Evolutionary conservation across 1,140 invertebrate species (phyloP).

Genomic region (Odontomachus brunneus): DNA sequence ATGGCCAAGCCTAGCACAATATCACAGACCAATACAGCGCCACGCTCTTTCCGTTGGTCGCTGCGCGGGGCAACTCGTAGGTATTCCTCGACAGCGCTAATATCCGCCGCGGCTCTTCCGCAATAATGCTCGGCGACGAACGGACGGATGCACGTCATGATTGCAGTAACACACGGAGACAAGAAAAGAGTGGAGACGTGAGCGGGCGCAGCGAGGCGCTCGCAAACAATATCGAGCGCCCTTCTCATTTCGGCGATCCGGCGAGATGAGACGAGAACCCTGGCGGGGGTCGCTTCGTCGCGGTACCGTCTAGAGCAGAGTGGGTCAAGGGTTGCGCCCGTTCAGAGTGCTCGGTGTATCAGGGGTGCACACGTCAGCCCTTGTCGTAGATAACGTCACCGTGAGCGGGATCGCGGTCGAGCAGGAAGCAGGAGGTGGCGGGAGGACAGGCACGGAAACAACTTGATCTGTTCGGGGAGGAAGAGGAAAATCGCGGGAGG

Average conservation of each 20-base stretch:
- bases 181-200: too few species aligned
- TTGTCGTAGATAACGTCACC: conserved; percentile 25
- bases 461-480: conserved; percentile 23
- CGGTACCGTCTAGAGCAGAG: conserved; percentile 3
- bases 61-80: background rate
- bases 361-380: conserved; percentile 38
- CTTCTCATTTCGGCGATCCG: conserved; percentile 34
- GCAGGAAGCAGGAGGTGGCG: background rate
- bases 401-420: conserved; percentile 12
- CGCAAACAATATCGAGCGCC: conserved; percentile 46
- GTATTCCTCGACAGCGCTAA: conserved; percentile 16
- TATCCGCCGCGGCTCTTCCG: conserved; percentile 38
- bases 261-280: conserved; percentile 28
- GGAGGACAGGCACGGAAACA: conserved; percentile 3
- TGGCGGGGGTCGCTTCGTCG: conserved; percentile 55
- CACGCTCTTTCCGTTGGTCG: background rate
- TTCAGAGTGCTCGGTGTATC: conserved; percentile 3
- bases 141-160: conserved; percentile 6
- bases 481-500: conserved; percentile 5
- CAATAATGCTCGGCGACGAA: conserved; percentile 23
- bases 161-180: conserved; percentile 15
- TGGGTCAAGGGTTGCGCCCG: conserved; percentile 65
- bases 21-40: background rate
- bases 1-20: background rate
- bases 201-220: conserved; percentile 20